Percentiles rank a stretch among this genome's conserved stretches.
Evolutionary conservation across 2,113 vertebrate genomes (phyloP).

Genomic region (Burhinus oedicnemus): DNA sequence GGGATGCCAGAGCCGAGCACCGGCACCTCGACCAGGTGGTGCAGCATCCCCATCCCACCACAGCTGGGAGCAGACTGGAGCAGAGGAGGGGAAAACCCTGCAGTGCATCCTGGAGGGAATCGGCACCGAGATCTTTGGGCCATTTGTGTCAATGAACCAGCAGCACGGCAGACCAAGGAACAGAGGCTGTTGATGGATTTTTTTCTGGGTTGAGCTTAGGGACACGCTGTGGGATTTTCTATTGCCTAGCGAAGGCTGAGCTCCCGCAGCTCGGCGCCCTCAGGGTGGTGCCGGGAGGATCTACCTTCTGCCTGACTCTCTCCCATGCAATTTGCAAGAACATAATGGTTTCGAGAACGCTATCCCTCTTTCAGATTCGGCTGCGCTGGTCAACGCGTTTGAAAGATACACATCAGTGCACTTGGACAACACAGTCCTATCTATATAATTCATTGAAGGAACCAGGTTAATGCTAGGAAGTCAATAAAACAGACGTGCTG

Average conservation of each 20-base stretch:
- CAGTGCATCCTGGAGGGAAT: fast-evolving
- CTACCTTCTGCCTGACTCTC: not conserved
- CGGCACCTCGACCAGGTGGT: not conserved
- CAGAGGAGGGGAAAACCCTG: not conserved
- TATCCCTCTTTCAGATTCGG: fast-evolving
- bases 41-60: not conserved
- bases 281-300: not conserved
- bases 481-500: not conserved
- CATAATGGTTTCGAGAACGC: not conserved
- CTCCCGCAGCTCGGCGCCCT: not conserved
- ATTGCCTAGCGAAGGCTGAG: not conserved
- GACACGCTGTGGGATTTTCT: fast-evolving
- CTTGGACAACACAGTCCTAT: not conserved
- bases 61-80: not conserved
- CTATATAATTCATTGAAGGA: not conserved
- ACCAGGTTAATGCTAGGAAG: not conserved
- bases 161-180: fast-evolving
- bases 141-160: not conserved
- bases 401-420: not conserved
- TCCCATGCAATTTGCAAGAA: not conserved
- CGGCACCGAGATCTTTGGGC: not conserved
- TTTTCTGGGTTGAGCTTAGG: not conserved
- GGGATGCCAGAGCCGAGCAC: not conserved
- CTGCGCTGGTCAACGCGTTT: not conserved
- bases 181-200: not conserved